A percentile compares a stretch with the other conserved stretches of the same genome.
Conservation (phyloP, 2,113 vertebrate genomes). For the Calyptommatus sinebrachiatus region DNA sequence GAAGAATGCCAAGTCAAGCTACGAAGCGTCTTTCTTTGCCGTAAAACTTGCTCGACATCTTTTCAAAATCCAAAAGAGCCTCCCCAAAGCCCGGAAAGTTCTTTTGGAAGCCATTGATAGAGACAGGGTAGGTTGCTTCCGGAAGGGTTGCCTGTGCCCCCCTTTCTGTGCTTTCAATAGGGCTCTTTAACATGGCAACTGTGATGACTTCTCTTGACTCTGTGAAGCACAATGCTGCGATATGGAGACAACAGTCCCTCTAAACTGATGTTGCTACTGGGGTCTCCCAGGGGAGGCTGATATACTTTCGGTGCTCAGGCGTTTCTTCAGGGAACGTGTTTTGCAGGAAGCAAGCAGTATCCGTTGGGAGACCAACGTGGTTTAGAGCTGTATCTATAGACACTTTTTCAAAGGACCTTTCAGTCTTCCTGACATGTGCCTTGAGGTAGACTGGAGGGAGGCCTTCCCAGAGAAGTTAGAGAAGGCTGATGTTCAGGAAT, state of each 20-base stretch:
- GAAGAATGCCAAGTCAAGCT: conserved; percentile 78
- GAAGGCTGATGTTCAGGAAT: too few species aligned
- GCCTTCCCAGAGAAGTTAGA: too few species aligned
- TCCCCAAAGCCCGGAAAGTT: conserved; percentile 89
- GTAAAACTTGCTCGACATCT: conserved; percentile 91
- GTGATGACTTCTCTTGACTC: conserved; percentile 70
- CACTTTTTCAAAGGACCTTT: not conserved
- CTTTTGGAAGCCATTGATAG: conserved; percentile 91
- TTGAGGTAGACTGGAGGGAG: not conserved
- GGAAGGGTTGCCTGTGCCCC: not conserved
- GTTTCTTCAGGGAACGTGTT: not conserved
- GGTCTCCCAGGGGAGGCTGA: not conserved
- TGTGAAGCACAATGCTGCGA: conserved; percentile 46
- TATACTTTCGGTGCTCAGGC: not conserved
- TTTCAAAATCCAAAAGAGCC: conserved; percentile 90
- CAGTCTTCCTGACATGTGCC: not conserved
- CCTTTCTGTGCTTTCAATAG: not conserved
- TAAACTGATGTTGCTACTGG: conserved; percentile 77
- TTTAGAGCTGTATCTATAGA: too few species aligned
- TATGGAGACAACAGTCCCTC: conserved; percentile 82
- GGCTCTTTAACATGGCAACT: conserved; percentile 52
- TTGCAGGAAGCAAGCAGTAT: not conserved
- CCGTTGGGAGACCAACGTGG: too few species aligned
- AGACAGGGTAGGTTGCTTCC: conserved; percentile 83
- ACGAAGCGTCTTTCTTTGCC: conserved; percentile 88